Conservation (phyloP, 2,888 invertebrate species). For the Noctuana brunneofusca region DNA sequence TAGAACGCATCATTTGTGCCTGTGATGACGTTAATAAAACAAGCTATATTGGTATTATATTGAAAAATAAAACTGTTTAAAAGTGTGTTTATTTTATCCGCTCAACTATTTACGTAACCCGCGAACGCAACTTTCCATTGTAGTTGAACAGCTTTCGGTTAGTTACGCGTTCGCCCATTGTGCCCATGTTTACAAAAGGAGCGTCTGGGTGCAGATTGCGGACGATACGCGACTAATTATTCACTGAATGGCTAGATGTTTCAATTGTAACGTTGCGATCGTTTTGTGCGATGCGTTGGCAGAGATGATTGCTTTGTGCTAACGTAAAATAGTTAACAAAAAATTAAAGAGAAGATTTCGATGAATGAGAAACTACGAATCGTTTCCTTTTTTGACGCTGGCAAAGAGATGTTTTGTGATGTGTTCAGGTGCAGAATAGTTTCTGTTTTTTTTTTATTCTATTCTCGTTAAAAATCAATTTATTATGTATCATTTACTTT, state of each 20-base stretch:
- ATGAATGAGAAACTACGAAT: neutral
- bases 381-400: neutral
- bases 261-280: constrained; percentile 25
- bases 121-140: constrained; percentile 70
- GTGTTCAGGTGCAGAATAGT: neutral
- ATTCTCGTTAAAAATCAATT: neutral
- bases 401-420: neutral
- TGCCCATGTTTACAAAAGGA: constrained; percentile 62
- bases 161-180: constrained; percentile 65
- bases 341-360: neutral
- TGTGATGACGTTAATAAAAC: constrained; percentile 9
- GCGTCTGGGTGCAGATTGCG: constrained; percentile 49
- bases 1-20: constrained; percentile 13
- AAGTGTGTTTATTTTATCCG: constrained; percentile 64
- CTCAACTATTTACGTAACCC: constrained; percentile 65
- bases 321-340: neutral
- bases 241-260: constrained; percentile 22
- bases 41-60: constrained; percentile 4
- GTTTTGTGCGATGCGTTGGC: constrained; percentile 3
- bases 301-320: constrained; percentile 14
- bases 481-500: neutral
- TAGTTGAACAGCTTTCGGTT: constrained; percentile 68
- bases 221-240: constrained; percentile 39
- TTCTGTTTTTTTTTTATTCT: neutral
- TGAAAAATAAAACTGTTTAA: constrained; percentile 23